Percentiles rank a stretch among this genome's conserved stretches.
Conservation (phyloP, 2,797 vertebrate species). For the Peromyscus eremicus region DNA sequence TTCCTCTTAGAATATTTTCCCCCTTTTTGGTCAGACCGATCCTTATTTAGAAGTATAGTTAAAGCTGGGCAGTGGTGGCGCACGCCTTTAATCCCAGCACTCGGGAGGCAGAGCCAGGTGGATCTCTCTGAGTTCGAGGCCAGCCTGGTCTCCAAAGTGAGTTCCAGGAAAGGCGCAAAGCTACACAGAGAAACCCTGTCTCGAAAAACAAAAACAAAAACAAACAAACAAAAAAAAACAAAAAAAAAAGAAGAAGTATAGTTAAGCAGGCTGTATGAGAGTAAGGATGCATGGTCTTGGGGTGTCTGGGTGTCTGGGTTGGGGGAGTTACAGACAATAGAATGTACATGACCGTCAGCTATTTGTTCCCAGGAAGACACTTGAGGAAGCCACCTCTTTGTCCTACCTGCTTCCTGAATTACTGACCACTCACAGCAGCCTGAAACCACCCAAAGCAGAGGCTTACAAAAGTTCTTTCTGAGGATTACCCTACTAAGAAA, state of each 20-base stretch:
- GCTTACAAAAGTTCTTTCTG: neutral
- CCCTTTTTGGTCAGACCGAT: neutral
- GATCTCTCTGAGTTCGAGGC: no score
- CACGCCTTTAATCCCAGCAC: no score
- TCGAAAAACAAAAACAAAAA: no score
- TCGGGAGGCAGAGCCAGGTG: no score
- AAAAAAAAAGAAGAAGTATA: no score
- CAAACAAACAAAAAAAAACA: no score
- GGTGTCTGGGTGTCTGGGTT: neutral
- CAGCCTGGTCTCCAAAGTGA: no score
- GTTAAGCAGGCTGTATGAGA: neutral
- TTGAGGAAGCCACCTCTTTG: neutral
- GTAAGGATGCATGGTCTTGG: neutral
- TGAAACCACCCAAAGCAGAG: neutral
- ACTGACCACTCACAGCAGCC: neutral
- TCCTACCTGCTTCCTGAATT: neutral
- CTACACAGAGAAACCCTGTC: no score
- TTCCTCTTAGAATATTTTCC: neutral
- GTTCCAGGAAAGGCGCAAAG: no score
- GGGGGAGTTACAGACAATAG: neutral
- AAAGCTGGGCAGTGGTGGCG: no score
- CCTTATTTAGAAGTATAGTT: neutral
- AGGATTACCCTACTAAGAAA: neutral
- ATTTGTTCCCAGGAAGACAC: neutral
- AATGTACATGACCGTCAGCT: neutral